Evolutionary conservation across 2,797 vertebrate genomes (phyloP).

Genomic region (Rhinogobio ventralis): DNA sequence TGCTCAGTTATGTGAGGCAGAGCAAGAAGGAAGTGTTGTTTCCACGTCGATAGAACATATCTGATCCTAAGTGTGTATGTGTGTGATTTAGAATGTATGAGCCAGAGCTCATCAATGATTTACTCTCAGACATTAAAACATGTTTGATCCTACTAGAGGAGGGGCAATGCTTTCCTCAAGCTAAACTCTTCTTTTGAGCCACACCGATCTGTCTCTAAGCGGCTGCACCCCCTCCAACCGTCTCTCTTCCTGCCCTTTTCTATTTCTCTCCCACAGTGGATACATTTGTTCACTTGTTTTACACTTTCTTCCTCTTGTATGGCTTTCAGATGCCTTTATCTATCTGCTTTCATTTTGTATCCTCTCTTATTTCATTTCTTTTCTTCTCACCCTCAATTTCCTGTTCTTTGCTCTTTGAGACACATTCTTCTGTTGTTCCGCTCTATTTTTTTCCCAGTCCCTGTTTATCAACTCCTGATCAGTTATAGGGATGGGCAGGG

Average conservation of each 20-base stretch:
- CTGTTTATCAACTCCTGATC: slow-evolving; percentile 7
- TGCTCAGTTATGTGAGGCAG: not conserved
- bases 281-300: slow-evolving; percentile 16
- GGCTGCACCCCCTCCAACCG: not conserved
- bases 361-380: not conserved
- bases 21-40: slow-evolving; percentile 10
- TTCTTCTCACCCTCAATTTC: slow-evolving; percentile 20
- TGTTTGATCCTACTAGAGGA: slow-evolving; percentile 25
- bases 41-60: slow-evolving; percentile 16
- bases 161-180: not conserved
- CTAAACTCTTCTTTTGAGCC: slow-evolving; percentile 19
- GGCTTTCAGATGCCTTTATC: not conserved
- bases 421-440: not conserved
- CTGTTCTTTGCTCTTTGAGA: slow-evolving; percentile 5
- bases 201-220: slow-evolving; percentile 1
- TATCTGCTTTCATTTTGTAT: not conserved
- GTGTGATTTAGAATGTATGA: slow-evolving; percentile 21
- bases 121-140: slow-evolving; percentile 38
- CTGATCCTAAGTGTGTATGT: not conserved
- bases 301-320: not conserved
- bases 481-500: not conserved
- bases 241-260: slow-evolving; percentile 3
- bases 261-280: slow-evolving; percentile 20
- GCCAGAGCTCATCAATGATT: slow-evolving; percentile 33
- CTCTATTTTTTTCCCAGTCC: not conserved